phyloP scores from a whole-genome alignment of 2,797 vertebrate genomes.

The Muscicapa comitata region DNA sequence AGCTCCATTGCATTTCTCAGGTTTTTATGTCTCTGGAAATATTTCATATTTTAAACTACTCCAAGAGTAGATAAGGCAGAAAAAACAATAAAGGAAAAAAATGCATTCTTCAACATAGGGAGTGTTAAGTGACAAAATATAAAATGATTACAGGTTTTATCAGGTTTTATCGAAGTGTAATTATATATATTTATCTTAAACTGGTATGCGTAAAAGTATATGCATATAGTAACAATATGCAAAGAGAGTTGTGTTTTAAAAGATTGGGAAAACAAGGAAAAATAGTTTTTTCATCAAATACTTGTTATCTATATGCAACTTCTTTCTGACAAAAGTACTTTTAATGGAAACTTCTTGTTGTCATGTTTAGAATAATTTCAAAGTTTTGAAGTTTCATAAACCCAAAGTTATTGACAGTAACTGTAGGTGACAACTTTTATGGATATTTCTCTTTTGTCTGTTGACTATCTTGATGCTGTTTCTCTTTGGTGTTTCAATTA shows the following conservation, averaged over 20 bases:
- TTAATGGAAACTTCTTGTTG: background rate
- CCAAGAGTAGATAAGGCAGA: background rate
- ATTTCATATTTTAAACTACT: background rate
- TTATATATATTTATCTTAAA: background rate
- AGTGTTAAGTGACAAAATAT: background rate
- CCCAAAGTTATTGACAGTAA: background rate
- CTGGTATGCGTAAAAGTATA: background rate
- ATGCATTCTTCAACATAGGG: rapidly evolving
- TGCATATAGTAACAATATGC: background rate
- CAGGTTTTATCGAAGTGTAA: background rate
- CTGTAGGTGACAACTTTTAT: background rate
- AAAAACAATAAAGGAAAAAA: background rate
- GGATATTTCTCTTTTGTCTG: background rate
- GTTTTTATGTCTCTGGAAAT: background rate
- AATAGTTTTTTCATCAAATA: background rate
- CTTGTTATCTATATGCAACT: background rate
- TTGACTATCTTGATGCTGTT: background rate
- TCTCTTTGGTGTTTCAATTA: background rate
- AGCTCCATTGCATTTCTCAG: background rate
- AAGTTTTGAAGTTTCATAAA: background rate
- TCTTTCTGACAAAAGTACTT: background rate
- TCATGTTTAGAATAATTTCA: background rate
- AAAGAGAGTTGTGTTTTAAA: background rate
- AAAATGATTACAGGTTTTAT: background rate
- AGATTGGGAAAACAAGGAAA: background rate